Conservation (phyloP, 2,797 vertebrate genomes). For the Urocyon cinereoargenteus region DNA sequence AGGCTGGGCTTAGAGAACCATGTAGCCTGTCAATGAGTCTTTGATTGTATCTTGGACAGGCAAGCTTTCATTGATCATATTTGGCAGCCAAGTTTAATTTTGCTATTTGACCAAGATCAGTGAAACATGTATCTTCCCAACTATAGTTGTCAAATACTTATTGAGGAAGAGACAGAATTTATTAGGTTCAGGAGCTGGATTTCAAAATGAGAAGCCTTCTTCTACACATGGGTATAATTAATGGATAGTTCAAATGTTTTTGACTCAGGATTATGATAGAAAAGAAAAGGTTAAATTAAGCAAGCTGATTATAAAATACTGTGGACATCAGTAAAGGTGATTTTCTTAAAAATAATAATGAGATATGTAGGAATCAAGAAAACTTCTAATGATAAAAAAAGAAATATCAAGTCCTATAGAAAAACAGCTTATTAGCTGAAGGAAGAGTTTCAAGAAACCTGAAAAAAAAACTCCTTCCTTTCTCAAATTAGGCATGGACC, state of each 20-base stretch:
- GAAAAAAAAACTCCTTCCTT: background rate
- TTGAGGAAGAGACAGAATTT: constrained; percentile 19
- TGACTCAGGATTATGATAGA: background rate
- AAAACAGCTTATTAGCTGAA: background rate
- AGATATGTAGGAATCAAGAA: background rate
- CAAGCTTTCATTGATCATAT: background rate
- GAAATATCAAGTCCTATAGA: background rate
- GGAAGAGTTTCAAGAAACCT: background rate
- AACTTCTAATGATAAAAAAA: background rate
- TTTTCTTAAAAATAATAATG: constrained; percentile 23
- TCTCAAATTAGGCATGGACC: background rate
- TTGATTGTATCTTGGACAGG: background rate
- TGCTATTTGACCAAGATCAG: constrained; percentile 6
- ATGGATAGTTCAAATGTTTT: background rate
- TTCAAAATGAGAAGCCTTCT: background rate
- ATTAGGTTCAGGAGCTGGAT: background rate
- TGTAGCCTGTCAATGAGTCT: background rate
- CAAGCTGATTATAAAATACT: constrained; percentile 37
- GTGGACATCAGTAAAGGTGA: background rate
- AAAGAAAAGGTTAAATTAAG: background rate
- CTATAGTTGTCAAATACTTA: background rate
- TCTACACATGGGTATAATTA: background rate
- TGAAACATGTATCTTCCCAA: background rate
- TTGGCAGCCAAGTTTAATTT: constrained; percentile 36
- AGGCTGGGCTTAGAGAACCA: background rate